A percentile compares a stretch with the other conserved stretches of the same genome.
phyloP scores from a whole-genome alignment of 1,140 invertebrate species.

The Patella vulgata region DNA sequence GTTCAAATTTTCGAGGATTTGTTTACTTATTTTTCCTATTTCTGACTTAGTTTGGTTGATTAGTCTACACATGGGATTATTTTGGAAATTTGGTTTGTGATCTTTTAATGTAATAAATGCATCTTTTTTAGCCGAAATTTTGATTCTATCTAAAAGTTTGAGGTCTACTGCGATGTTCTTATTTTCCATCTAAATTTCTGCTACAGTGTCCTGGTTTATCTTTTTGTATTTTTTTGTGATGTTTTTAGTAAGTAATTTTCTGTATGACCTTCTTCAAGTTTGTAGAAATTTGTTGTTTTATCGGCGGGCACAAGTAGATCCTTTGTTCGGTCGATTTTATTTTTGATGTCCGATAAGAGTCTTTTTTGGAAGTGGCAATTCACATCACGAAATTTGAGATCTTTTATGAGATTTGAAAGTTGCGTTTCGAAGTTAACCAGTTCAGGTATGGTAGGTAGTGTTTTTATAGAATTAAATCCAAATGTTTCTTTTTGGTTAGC shows the following conservation, averaged over 20 bases:
- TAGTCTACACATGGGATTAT: not conserved
- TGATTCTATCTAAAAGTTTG: no score
- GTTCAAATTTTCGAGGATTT: no score
- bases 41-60: slow-evolving; percentile 5
- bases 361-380: not conserved
- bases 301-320: not conserved
- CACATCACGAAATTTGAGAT: not conserved
- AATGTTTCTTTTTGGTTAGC: not conserved
- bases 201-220: not conserved
- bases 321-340: not conserved
- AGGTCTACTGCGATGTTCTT: no score
- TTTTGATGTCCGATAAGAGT: not conserved
- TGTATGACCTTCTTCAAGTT: not conserved
- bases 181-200: not conserved
- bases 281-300: slow-evolving; percentile 7
- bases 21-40: slow-evolving; percentile 5
- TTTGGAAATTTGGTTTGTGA: slow-evolving; percentile 7
- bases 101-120: slow-evolving; percentile 7
- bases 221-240: slow-evolving; percentile 3
- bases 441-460: not conserved
- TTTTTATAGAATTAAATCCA: not conserved
- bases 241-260: slow-evolving; percentile 2
- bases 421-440: not conserved
- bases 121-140: not conserved
- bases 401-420: not conserved